Conservation (phyloP, 2,113 vertebrate genomes). For the Anguilla rostrata region DNA sequence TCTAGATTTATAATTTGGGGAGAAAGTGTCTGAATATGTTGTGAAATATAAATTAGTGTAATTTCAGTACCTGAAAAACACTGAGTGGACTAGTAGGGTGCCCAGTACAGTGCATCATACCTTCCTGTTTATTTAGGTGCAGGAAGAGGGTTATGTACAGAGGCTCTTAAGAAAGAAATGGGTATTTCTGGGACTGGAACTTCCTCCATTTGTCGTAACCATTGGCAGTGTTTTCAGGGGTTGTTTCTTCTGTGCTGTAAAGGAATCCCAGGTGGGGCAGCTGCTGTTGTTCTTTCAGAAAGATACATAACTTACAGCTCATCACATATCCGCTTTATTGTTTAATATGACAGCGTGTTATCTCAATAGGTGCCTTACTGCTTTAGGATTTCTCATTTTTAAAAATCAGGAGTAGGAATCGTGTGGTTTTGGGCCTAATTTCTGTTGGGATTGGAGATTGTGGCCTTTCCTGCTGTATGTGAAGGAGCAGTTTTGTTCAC, state of each 20-base stretch:
- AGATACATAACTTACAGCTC: neutral
- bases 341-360: neutral
- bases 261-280: neutral
- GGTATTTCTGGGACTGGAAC: neutral
- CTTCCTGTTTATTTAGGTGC: neutral
- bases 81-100: neutral
- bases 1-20: no score
- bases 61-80: neutral
- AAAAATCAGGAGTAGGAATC: neutral
- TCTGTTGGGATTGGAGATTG: neutral
- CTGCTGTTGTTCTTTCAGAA: no score
- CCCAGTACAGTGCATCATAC: neutral
- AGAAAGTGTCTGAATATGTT: neutral
- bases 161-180: neutral
- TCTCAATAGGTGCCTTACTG: neutral
- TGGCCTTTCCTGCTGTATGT: neutral
- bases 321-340: neutral
- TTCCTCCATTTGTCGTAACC: neutral
- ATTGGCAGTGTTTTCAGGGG: neutral
- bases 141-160: neutral
- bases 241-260: neutral
- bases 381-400: neutral
- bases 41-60: neutral
- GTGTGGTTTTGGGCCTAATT: neutral
- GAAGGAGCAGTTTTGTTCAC: neutral